These are phyloP conservation scores for Colistium nudipinnis DNA, from an alignment of 2,113 vertebrate genomes.

Conservation along the genomic window DNA sequence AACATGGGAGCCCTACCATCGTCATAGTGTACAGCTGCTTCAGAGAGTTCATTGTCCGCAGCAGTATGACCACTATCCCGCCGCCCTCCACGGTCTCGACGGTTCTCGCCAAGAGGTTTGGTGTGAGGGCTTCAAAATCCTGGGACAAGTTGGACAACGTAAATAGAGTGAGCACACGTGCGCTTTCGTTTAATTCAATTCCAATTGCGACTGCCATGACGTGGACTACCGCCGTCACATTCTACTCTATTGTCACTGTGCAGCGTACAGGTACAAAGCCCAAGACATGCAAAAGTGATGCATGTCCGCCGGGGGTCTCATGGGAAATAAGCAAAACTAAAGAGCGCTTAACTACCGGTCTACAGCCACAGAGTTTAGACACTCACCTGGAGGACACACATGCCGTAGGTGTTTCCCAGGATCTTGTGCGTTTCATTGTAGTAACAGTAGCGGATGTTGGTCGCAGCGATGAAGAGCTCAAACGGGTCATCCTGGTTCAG, in stretches of 20 bases:
- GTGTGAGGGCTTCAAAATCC: conserved; percentile 97
- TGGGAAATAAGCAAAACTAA: too few species aligned
- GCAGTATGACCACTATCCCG: conserved; percentile 91
- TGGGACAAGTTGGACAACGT: conserved; percentile 49
- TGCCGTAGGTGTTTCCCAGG: conserved; percentile 95
- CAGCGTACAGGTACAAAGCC: too few species aligned
- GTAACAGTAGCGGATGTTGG: conserved; percentile 98
- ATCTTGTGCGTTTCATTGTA: conserved; percentile 99
- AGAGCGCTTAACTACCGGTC: not conserved
- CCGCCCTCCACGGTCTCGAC: conserved; percentile 97
- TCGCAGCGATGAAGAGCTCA: conserved; percentile 94
- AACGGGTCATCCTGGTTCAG: conserved; percentile 96
- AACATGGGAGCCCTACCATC: conserved; percentile 83
- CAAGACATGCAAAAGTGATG: too few species aligned
- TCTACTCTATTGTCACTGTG: too few species aligned
- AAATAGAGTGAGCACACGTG: not conserved
- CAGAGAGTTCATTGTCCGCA: conserved; percentile 94
- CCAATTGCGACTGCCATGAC: too few species aligned
- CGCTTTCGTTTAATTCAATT: too few species aligned
- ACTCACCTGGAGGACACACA: conserved; percentile 95
- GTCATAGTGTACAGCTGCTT: conserved; percentile 97
- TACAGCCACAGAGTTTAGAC: not conserved
- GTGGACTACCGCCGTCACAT: too few species aligned
- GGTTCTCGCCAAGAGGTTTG: conserved; percentile 94
- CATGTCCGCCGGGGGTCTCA: too few species aligned